A percentile compares a stretch with the other conserved stretches of the same genome.
These are phyloP conservation scores for Myioborus melanocephalus DNA, from an alignment of 2,797 vertebrate species.

Conservation along the genomic window DNA sequence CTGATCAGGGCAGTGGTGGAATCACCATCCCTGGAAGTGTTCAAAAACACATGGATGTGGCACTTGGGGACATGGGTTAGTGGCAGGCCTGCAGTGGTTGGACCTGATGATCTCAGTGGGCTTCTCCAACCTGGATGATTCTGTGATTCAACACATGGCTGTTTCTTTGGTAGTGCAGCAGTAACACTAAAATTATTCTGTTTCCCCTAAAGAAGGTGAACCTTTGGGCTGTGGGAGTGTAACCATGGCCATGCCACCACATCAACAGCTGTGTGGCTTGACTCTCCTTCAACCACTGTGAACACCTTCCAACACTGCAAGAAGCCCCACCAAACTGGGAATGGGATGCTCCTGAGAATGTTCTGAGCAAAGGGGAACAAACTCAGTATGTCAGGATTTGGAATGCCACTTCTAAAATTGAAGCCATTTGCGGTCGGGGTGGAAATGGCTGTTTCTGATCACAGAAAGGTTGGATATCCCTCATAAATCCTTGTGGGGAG, in stretches of 20 bases:
- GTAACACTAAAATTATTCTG: background rate
- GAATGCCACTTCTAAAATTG: background rate
- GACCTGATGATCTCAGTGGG: background rate
- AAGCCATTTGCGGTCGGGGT: background rate
- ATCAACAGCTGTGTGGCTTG: background rate
- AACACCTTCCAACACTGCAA: background rate
- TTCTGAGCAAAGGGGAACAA: background rate
- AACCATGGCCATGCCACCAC: background rate
- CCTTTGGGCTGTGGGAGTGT: background rate
- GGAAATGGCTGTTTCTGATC: background rate
- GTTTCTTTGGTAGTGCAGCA: background rate
- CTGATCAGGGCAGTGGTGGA: background rate
- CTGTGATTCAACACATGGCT: fast-evolving
- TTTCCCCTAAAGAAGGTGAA: background rate
- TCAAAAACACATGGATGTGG: background rate
- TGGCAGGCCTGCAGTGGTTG: background rate
- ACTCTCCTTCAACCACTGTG: background rate
- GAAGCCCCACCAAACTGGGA: background rate
- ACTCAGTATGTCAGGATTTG: fast-evolving
- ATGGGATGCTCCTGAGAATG: background rate
- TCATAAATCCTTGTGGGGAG: background rate
- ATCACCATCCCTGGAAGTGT: background rate
- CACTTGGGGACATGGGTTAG: background rate
- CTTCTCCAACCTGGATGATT: background rate
- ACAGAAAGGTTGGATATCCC: background rate